A percentile compares a stretch with the other conserved stretches of the same genome.
Evolutionary conservation across 2,888 invertebrate species (phyloP).

Genomic region (Phytoseiulus persimilis): DNA sequence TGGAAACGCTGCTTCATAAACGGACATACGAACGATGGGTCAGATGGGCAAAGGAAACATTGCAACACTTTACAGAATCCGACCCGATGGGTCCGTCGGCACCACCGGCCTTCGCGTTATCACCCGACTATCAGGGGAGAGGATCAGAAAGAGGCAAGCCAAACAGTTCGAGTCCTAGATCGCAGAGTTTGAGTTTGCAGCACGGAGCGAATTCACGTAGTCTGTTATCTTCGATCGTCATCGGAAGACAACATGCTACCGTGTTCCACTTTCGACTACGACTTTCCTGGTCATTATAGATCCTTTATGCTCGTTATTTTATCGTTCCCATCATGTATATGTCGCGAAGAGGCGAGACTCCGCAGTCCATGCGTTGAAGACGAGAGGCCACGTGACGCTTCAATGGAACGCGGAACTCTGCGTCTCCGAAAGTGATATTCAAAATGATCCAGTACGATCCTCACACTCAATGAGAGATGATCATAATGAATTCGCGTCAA

Average conservation of each 20-base stretch:
- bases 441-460: background rate
- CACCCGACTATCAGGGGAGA: background rate
- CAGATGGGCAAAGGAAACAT: background rate
- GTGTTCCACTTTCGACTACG: background rate
- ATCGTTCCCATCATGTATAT: background rate
- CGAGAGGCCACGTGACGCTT: background rate
- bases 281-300: background rate
- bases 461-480: background rate
- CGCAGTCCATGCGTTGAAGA: too few relatives aligned
- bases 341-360: background rate
- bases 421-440: background rate
- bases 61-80: background rate
- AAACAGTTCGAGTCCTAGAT: background rate
- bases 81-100: background rate
- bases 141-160: background rate
- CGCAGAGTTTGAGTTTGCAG: background rate
- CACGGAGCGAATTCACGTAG: background rate
- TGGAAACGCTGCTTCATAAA: background rate
- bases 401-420: background rate
- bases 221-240: background rate
- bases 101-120: background rate
- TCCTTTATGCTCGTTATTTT: background rate
- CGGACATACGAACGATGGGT: background rate
- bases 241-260: background rate
- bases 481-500: background rate